These are phyloP conservation scores for Zosterops lateralis DNA, from an alignment of 2,113 vertebrate species.

Conservation along the genomic window DNA sequence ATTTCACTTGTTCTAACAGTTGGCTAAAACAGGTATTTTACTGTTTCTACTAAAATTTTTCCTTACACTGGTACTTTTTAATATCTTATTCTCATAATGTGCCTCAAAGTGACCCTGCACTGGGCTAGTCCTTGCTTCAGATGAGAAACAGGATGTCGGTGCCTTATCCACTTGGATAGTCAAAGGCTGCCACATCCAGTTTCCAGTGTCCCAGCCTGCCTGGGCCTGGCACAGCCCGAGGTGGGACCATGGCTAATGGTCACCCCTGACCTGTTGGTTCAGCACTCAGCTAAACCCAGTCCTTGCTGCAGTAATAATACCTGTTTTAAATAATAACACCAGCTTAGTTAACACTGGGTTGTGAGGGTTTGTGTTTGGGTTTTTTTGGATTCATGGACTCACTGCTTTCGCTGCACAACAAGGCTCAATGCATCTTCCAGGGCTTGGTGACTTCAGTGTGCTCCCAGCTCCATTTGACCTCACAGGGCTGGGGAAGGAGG, in stretches of 20 bases:
- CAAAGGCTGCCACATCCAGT: neutral
- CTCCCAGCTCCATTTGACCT: neutral
- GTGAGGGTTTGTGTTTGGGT: neutral
- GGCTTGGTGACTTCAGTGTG: neutral
- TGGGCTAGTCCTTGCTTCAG: neutral
- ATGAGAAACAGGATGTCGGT: neutral
- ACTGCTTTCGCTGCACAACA: slow-evolving; percentile 16
- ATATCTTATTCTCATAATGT: neutral
- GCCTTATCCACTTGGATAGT: neutral
- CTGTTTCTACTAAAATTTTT: slow-evolving; percentile 33
- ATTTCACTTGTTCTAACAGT: slow-evolving; percentile 25
- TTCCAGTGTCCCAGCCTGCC: neutral
- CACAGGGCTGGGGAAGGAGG: accelerated
- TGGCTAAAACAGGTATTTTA: slow-evolving; percentile 78
- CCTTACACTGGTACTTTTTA: neutral
- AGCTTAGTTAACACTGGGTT: neutral
- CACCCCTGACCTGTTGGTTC: neutral
- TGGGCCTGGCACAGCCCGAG: neutral
- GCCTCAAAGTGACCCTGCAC: neutral
- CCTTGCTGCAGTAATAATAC: slow-evolving; percentile 54
- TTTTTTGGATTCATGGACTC: neutral
- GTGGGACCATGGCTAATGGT: neutral
- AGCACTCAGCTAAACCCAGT: neutral
- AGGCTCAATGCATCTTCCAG: slow-evolving; percentile 68
- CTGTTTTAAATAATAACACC: slow-evolving; percentile 66